phyloP scores from a whole-genome alignment of 23 tunicate species.

The Trididemnum clinides region DNA sequence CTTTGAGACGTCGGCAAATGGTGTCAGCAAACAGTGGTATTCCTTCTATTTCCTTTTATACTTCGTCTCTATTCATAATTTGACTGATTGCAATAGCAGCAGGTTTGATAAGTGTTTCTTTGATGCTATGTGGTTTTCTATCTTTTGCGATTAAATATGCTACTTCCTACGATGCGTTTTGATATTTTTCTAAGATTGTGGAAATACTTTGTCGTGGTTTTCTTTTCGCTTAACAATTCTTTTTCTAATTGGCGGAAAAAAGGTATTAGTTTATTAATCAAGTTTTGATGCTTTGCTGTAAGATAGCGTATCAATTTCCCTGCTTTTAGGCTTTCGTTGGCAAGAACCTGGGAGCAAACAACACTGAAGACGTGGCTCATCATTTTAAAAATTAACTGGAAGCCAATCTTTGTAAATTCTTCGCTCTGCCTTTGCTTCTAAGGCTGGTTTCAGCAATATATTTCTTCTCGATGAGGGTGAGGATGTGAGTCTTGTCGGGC shows the following conservation, averaged over 20 bases:
- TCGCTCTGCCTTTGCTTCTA: neutral
- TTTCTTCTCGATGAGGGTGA: neutral
- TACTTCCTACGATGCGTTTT: slow-evolving; percentile 38
- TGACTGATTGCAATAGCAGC: no score
- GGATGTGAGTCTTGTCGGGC: neutral
- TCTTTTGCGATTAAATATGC: slow-evolving; percentile 45
- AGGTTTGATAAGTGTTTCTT: no score
- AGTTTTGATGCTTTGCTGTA: neutral
- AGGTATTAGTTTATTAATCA: neutral
- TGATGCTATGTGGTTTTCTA: no score
- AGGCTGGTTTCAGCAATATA: neutral
- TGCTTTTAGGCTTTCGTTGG: no score
- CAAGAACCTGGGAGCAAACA: neutral
- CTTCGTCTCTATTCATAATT: no score
- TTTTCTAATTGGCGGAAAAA: neutral
- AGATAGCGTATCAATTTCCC: no score
- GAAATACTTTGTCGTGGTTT: neutral
- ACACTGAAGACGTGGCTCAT: neutral
- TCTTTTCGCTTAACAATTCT: neutral
- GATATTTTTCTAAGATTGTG: slow-evolving; percentile 16
- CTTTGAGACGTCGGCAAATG: no score
- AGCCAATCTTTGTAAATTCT: neutral
- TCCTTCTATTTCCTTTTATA: no score
- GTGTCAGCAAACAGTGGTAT: no score
- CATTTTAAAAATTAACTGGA: neutral